Evolutionary conservation across 2,113 vertebrate genomes (phyloP), one percentile per base, ranked within the genome.

Genomic region (Oenanthe melanoleuca): DNA sequence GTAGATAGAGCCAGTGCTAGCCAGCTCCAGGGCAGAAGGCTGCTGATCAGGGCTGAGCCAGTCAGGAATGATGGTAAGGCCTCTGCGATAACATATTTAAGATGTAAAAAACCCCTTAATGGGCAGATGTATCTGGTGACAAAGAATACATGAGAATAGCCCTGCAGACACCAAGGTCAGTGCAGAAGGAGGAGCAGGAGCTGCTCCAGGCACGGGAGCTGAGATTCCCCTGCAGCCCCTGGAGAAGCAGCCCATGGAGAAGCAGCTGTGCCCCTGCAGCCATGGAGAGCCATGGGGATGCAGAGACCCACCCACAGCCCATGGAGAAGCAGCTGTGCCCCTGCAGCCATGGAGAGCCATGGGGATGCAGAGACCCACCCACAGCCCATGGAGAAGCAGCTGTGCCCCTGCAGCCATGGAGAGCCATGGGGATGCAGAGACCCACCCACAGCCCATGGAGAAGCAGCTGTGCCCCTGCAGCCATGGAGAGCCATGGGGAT

Each of bases 161-260:
- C 6, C 38, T 44, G 22, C 11, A 44, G 31, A 67, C 33, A 33
- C 7, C 3, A 2, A 67, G 21, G 31, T 42, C 31, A 67, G 21
- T 34, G 25, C 4, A 67, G 34, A 59, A 67, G 8, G 44, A 77
- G 22, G 47, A 7, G 45, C 37, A 50, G 37, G 17, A 3, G 4
- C 1, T 59, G 21, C 6, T 37, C 13, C 61, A 59, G 31, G 14
- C 1, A 1, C 25, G 2, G 3, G 21, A 67, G 37, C 61, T 26
- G 31, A 4, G 25, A 59, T 59, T 67, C 17, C 31, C 21, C 24
- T 57, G 24, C 60, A 57, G 50, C 19, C 24, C 28, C 8, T 24
- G 19, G 40, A n/a, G 23, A 24, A 49, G 29, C 70, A 65, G 42
- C 0, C 22, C 59, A 38, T 20, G 40, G 19, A 15, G 50, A n/a